Percentiles rank a stretch among this genome's conserved stretches.
phyloP scores from a whole-genome alignment of 2,888 invertebrate species.

The Brenthis daphne region DNA sequence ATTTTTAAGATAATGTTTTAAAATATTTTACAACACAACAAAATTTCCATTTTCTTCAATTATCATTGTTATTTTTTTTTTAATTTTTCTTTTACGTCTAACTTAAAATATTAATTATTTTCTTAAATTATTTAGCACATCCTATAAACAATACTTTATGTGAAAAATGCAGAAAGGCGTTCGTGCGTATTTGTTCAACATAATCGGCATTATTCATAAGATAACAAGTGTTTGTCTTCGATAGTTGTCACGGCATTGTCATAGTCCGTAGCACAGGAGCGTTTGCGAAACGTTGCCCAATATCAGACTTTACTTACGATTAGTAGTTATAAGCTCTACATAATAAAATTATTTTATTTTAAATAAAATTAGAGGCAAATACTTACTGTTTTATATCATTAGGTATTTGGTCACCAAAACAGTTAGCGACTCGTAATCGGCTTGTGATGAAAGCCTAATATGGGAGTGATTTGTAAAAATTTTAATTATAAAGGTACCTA shows the following conservation, averaged over 20 bases:
- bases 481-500: too few relatives aligned
- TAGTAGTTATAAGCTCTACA: slow-evolving; percentile 17
- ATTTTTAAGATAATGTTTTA: too few relatives aligned
- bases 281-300: slow-evolving; percentile 75
- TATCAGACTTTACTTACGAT: slow-evolving; percentile 52
- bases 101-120: not conserved
- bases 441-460: too few relatives aligned
- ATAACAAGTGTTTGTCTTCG: slow-evolving; percentile 79
- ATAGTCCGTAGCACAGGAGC: slow-evolving; percentile 59
- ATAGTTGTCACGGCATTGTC: slow-evolving; percentile 73
- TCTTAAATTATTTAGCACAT: slow-evolving; percentile 44
- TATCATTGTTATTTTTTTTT: too few relatives aligned
- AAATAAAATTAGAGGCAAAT: too few relatives aligned
- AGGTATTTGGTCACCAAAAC: too few relatives aligned
- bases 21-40: too few relatives aligned
- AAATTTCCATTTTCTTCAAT: too few relatives aligned
- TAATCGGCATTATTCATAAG: slow-evolving; percentile 82
- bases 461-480: too few relatives aligned
- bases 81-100: not conserved
- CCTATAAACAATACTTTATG: slow-evolving; percentile 67
- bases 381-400: too few relatives aligned
- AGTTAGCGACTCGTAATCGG: too few relatives aligned
- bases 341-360: too few relatives aligned
- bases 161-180: slow-evolving; percentile 73
- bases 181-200: slow-evolving; percentile 75